A percentile compares a stretch with the other conserved stretches of the same genome.
These are phyloP conservation scores for Zoanthus gigantus DNA, from an alignment of 92 coral and sea anemone genomes.

Conservation along the genomic window DNA sequence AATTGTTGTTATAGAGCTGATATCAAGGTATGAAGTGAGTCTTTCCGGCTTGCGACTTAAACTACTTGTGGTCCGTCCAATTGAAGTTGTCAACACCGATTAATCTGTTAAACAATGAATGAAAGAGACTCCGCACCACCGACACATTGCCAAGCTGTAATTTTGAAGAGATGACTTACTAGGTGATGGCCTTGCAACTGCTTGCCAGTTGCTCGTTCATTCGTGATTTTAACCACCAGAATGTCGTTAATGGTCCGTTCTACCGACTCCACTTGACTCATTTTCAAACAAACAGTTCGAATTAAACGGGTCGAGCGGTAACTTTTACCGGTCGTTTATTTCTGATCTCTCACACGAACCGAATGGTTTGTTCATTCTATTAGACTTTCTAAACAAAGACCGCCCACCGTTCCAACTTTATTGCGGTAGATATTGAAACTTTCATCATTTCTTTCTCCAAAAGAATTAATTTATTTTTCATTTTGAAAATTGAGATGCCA, in stretches of 20 bases:
- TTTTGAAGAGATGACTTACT: constrained; percentile 40
- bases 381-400: constrained; percentile 98
- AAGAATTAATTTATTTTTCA: constrained; percentile 40
- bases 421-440: constrained; percentile 93
- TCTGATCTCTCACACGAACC: constrained; percentile 78
- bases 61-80: constrained; percentile 88
- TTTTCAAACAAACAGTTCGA: constrained; percentile 48
- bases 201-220: constrained; percentile 1
- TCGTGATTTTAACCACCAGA: constrained; percentile 25
- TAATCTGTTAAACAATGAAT: constrained; percentile 93
- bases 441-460: constrained; percentile 49
- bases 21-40: constrained; percentile 63
- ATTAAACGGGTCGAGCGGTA: constrained; percentile 62
- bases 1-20: constrained; percentile 59
- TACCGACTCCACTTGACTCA: constrained; percentile 18
- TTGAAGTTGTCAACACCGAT: constrained; percentile 98
- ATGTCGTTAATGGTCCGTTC: neutral
- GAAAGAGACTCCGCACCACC: constrained; percentile 83
- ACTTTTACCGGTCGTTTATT: constrained; percentile 61
- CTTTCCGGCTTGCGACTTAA: constrained; percentile 82
- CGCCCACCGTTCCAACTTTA: constrained; percentile 96
- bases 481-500: constrained; percentile 1
- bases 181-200: neutral
- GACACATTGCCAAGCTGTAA: constrained; percentile 75
- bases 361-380: constrained; percentile 95